Evolutionary conservation across 2,797 vertebrate species (phyloP), one percentile per base, ranked within the genome.

Genomic region (Graptemys geographica): DNA sequence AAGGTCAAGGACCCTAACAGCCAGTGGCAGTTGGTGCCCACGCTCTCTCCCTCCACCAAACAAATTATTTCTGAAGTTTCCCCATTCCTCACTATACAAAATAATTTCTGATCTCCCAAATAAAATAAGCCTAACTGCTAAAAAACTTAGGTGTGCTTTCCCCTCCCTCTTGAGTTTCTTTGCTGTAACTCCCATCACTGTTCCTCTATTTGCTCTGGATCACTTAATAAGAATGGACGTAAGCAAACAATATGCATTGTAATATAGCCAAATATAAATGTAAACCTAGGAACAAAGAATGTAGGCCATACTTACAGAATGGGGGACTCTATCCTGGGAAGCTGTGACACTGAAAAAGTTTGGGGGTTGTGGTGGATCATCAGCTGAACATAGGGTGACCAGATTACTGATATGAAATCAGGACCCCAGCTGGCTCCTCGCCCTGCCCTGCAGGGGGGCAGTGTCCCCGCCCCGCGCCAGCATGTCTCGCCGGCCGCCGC

Each of bases 61-160:
- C 41, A 72, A 21, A 72, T 80, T 89, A 56, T 80, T 93, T 88
- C 52, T 90, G 86, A 87, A 88, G 80, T 84, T 31, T 89, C 87
- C 76, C 65, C 16, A n/a, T 92, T 51, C 88, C 25, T 65, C 90
- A 59, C 41, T 9, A 37, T 5, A 52, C 65, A 16, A 87, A 83
- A 15, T 51, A 10, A 5, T 92, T 87, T 94, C 83, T 82, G 53
- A 55, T 59, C 4, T 90, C 19, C 16, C 8, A 94, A 65, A 74
- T 52, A 52, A 93, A 93, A 65, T 37, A 37, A 69, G 86, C 52
- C 37, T 84, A 59, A 57, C 5, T 56, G 16, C 21, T 86, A 86
- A 88, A 89, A 93, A 51, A 12, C 1, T 84, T 87, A 86, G 0
- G 2, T 23, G 5, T 55, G 83, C 90, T 90, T 56, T 2, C 74